phyloP scores from a whole-genome alignment of 2,888 invertebrate species.

The Ophraella communa region DNA sequence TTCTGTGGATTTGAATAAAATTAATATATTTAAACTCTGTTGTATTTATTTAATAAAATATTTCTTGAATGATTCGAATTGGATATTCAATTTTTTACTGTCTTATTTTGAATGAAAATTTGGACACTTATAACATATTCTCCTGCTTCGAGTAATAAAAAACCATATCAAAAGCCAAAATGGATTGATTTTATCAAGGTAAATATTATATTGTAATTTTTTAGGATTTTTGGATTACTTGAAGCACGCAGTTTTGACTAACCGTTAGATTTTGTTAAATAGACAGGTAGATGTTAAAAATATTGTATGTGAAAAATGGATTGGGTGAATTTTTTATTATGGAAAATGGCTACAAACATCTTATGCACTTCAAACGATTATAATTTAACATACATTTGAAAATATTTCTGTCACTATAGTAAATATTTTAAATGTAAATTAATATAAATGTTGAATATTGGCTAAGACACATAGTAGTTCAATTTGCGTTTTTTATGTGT shows the following conservation, averaged over 20 bases:
- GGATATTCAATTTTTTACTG: conserved; percentile 10
- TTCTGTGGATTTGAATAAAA: no score
- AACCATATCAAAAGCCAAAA: conserved; percentile 26
- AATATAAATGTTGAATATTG: background rate
- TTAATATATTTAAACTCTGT: no score
- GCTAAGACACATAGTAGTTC: background rate
- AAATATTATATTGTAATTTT: background rate
- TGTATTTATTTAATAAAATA: background rate
- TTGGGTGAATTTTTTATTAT: conserved; percentile 15
- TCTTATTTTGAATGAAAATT: conserved; percentile 11
- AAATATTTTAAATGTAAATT: background rate
- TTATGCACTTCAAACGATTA: background rate
- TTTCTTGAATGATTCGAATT: background rate
- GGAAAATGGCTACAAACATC: background rate
- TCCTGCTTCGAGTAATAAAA: conserved; percentile 24
- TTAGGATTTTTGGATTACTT: conserved; percentile 22
- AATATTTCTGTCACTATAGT: background rate
- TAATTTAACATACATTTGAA: conserved; percentile 1
- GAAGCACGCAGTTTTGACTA: conserved; percentile 19
- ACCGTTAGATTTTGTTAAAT: conserved; percentile 29
- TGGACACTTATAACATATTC: conserved; percentile 7
- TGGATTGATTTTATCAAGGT: background rate
- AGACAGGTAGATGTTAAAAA: conserved; percentile 20
- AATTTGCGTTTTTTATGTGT: background rate
- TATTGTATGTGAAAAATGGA: conserved; percentile 33